These are phyloP conservation scores for Microtus montanus DNA, from an alignment of 2,113 vertebrate genomes.

Conservation along the genomic window DNA sequence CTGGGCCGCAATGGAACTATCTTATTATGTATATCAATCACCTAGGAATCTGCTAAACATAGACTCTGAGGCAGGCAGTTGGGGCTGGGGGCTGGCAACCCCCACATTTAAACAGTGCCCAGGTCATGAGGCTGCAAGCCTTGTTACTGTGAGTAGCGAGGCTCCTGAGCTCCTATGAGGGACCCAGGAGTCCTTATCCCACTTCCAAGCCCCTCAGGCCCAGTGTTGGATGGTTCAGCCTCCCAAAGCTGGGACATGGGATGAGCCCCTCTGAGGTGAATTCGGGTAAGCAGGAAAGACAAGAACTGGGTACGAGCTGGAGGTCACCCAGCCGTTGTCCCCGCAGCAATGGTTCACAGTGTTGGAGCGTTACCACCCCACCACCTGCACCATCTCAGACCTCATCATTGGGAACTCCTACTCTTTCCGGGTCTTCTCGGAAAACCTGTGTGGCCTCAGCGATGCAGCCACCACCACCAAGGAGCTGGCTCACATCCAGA, in stretches of 20 bases:
- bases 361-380: constrained; percentile 91
- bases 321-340: background rate
- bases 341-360: constrained; percentile 95
- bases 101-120: background rate
- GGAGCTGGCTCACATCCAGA: constrained; percentile 87
- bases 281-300: accelerated
- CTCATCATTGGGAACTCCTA: constrained; percentile 96
- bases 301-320: background rate
- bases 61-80: background rate
- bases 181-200: background rate
- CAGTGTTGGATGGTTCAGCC: background rate
- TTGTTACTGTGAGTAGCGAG: background rate
- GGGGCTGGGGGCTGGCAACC: background rate
- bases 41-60: background rate
- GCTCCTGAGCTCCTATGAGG: background rate
- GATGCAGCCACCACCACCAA: constrained; percentile 83
- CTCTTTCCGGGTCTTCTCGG: constrained; percentile 91
- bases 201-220: background rate
- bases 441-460: constrained; percentile 91
- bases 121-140: background rate
- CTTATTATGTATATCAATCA: background rate
- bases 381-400: constrained; percentile 92
- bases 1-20: background rate
- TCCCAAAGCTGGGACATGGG: background rate
- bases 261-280: background rate